Base-by-base conservation (phyloP, 37 sponge, comb jelly and placozoan species). In the Theonella swinhoei region DNA sequence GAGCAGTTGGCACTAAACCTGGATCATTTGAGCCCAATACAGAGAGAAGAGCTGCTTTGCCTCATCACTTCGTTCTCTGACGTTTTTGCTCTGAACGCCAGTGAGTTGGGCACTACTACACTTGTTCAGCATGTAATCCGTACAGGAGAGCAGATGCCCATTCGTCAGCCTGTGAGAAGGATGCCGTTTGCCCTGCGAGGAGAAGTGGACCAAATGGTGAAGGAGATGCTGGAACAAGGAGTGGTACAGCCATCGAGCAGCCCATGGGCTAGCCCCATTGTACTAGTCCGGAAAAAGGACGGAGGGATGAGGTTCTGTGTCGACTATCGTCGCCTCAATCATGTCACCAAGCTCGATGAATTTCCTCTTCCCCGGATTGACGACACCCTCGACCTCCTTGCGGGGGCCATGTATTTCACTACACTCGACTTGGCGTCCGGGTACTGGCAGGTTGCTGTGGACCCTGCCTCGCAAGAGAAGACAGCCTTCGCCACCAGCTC, bases 291-390 rank as follows among this genome's bases (percentile, higher is more conserved):
- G 33, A 70, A 70, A 34, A 70, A 70, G 36, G 70, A 70, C 30
- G 33, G 70, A 70, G 36, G 36, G 70, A 70, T 70, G 70, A 7
- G 70, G 70, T 31, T 70, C 32, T 70, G 70, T 26, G 33, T 70
- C 20, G 70, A 70, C 32, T 70, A 70, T 70, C 62, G 77, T 31
- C 39, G 77, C 22, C 62, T 75, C 42, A 60, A 60, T 28, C 32
- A 31, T 9, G 62, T 61, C 20, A 75, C 62, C 19, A 38, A n/a
- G n/a, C n/a, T n/a, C n/a, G 23, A 77, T 8, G 24, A n/a, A n/a
- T n/a, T 42, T 63, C 93, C 92, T n/a, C 80, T 91, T 11, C 92
- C 92, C 3, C 38, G 83, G 28, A 75, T 91, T 58, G 77, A 81
- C 38, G 74, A 79, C 66, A 60, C 77, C 35, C 80, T 91, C 17